A percentile compares a stretch with the other conserved stretches of the same genome.
These are phyloP conservation scores for Scylla paramamosain DNA, from an alignment of 1,140 invertebrate species.

Conservation along the genomic window DNA sequence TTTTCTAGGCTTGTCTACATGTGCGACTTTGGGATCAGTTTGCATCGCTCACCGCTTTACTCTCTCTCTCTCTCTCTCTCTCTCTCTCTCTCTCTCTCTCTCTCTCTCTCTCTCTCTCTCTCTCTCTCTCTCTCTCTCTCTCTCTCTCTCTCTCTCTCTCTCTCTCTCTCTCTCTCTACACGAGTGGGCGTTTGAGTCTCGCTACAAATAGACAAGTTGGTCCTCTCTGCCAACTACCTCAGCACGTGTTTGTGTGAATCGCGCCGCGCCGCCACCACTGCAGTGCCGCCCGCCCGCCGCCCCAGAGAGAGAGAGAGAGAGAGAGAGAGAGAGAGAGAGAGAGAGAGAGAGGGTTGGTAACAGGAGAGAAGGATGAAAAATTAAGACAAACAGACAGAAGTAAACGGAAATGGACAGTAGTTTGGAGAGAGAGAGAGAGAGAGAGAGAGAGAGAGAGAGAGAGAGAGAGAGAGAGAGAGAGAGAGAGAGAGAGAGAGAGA, in stretches of 20 bases:
- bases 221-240: background rate
- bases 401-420: background rate
- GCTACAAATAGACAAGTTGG: conserved; percentile 11
- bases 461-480: conserved; percentile 15
- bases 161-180: background rate
- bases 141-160: conserved; percentile 16
- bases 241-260: background rate
- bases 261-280: background rate
- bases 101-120: conserved; percentile 20
- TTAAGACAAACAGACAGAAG: background rate
- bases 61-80: conserved; percentile 1
- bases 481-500: conserved; percentile 14
- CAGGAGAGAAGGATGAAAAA: background rate
- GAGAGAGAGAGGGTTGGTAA: background rate
- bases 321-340: too few species aligned
- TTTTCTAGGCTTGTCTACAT: background rate
- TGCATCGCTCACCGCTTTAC: background rate
- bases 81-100: conserved; percentile 2
- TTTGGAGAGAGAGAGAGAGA: background rate
- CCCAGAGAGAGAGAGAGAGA: background rate
- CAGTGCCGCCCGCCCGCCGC: background rate
- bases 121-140: conserved; percentile 18
- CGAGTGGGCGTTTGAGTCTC: conserved; percentile 7
- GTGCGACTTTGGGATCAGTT: background rate
- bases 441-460: background rate